Evolutionary conservation across 2,888 invertebrate species (phyloP).

Genomic region (Timandra comae): DNA sequence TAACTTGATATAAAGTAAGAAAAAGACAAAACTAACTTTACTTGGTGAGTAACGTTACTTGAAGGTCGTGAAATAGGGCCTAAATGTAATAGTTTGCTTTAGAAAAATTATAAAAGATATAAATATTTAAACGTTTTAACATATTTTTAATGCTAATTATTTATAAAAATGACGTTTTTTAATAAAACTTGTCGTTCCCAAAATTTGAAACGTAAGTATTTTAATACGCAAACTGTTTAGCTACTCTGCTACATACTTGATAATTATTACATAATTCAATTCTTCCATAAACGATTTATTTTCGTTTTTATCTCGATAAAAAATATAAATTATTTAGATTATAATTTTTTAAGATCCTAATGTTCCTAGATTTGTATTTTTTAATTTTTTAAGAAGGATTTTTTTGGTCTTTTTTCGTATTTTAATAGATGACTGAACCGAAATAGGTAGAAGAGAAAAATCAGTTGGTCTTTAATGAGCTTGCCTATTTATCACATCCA

Average conservation of each 20-base stretch:
- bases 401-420: constrained; percentile 12
- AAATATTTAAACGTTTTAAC: too few species aligned
- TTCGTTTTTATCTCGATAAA: constrained; percentile 6
- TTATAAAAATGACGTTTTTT: constrained; percentile 4
- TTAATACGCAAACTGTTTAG: background rate
- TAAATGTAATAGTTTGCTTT: too few species aligned
- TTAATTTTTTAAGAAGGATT: constrained; percentile 34
- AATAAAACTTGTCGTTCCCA: constrained; percentile 7
- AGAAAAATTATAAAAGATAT: too few species aligned
- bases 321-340: constrained; percentile 59
- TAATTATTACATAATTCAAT: constrained; percentile 7
- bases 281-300: constrained; percentile 15
- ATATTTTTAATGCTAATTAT: too few species aligned
- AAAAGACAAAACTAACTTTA: too few species aligned
- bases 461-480: background rate
- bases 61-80: too few species aligned
- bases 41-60: too few species aligned
- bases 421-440: background rate
- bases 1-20: too few species aligned
- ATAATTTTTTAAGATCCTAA: constrained; percentile 63
- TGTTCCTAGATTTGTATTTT: constrained; percentile 72
- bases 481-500: background rate
- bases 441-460: constrained; percentile 11
- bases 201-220: background rate
- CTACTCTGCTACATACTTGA: constrained; percentile 4